Evolutionary conservation across 1,140 invertebrate species (phyloP).

Genomic region (Penaeus indicus): DNA sequence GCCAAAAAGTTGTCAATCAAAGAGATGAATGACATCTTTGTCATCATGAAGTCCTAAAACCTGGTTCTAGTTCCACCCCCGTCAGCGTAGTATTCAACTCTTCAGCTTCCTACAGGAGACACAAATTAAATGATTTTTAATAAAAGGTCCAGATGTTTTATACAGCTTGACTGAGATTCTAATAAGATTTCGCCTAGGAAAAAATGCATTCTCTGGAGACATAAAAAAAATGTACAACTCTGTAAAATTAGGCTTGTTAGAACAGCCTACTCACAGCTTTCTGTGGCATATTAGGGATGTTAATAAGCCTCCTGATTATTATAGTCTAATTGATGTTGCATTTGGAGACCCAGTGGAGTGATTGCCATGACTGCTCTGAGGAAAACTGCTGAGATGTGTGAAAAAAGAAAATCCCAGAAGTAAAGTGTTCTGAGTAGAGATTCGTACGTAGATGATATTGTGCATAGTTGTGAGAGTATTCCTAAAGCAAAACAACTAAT

Average conservation of each 20-base stretch:
- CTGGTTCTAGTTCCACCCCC: background rate
- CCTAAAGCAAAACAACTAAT: constrained; percentile 7
- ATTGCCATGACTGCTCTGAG: constrained; percentile 3
- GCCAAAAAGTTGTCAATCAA: background rate
- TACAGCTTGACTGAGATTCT: background rate
- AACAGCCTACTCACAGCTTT: constrained; percentile 13
- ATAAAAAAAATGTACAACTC: background rate
- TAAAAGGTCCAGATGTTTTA: background rate
- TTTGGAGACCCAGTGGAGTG: background rate
- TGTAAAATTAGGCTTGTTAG: background rate
- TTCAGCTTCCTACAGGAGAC: background rate
- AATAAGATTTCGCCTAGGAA: background rate
- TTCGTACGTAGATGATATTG: constrained; percentile 31
- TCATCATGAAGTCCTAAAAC: constrained; percentile 19
- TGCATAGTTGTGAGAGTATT: background rate
- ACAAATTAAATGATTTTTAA: constrained; percentile 24
- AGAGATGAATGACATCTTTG: background rate
- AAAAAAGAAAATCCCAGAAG: background rate
- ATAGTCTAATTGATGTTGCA: background rate
- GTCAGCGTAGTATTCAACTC: constrained; percentile 15
- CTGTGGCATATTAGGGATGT: background rate
- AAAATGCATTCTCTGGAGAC: background rate
- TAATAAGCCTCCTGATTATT: constrained; percentile 7
- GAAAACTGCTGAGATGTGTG: constrained; percentile 13
- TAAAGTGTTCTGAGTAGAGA: background rate